These are phyloP conservation scores for Leptinotarsa haldemani DNA, from an alignment of 2,888 invertebrate genomes.

Conservation along the genomic window DNA sequence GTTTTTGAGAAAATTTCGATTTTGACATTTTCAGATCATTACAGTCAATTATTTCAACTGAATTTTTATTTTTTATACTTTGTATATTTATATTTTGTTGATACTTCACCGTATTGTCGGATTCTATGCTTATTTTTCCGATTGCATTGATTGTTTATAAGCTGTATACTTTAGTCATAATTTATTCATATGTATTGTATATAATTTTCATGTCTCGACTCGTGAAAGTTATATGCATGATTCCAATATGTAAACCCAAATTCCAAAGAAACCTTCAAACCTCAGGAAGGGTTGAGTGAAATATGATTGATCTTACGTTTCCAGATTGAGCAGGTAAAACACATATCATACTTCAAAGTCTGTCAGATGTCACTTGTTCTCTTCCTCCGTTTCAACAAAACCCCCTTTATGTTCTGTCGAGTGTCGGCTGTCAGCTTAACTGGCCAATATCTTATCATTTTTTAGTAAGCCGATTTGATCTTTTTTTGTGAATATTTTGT, in stretches of 20 bases:
- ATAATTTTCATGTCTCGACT: conserved; percentile 33
- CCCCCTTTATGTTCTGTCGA: no score
- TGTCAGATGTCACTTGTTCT: no score
- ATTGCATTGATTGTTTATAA: conserved; percentile 14
- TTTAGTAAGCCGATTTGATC: no score
- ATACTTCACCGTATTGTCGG: conserved; percentile 2
- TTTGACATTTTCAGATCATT: conserved; percentile 2
- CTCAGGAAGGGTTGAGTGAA: conserved; percentile 1
- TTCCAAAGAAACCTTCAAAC: conserved; percentile 1
- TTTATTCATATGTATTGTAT: conserved; percentile 36
- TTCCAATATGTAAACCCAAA: conserved; percentile 1
- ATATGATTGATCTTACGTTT: neutral
- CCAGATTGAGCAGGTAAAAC: no score
- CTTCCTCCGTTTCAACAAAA: no score
- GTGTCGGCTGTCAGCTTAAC: no score
- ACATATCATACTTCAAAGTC: no score
- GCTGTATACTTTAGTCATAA: conserved; percentile 20
- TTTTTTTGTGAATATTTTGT: no score
- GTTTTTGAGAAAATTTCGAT: conserved; percentile 2
- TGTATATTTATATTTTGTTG: conserved; percentile 1
- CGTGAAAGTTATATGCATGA: conserved; percentile 8
- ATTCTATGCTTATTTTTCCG: conserved; percentile 17
- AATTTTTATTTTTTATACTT: neutral
- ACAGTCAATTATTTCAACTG: neutral
- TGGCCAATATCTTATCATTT: no score